phyloP scores from a whole-genome alignment of 2,113 vertebrate genomes.

The Rhinolophus sinicus region DNA sequence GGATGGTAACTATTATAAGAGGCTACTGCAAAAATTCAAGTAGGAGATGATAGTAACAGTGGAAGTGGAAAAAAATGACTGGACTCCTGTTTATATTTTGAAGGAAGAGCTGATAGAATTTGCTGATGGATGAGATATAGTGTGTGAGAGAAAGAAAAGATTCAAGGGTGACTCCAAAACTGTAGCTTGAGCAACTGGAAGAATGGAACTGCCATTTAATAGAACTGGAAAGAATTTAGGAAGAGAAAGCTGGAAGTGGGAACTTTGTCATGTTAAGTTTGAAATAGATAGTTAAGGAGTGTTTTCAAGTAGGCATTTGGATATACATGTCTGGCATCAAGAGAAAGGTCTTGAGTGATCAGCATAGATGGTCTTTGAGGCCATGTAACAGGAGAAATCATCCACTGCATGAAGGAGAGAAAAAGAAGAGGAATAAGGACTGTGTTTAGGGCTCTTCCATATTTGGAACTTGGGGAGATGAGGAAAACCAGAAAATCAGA shows the following conservation, averaged over 20 bases:
- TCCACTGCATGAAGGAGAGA: not conserved
- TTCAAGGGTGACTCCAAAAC: not conserved
- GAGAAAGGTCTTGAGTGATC: not conserved
- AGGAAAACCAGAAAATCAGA: not conserved
- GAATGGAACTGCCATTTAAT: not conserved
- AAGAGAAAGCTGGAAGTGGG: not conserved
- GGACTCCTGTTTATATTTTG: not conserved
- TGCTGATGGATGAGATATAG: not conserved
- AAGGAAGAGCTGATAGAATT: not conserved
- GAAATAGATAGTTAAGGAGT: not conserved
- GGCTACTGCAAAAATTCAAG: not conserved
- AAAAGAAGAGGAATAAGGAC: not conserved
- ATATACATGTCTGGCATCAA: not conserved
- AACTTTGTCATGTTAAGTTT: not conserved
- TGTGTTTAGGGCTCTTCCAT: not conserved
- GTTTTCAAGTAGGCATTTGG: not conserved
- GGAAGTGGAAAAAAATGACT: not conserved
- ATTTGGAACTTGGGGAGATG: not conserved
- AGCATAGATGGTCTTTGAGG: not conserved
- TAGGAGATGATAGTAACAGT: not conserved
- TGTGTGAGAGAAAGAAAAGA: not conserved
- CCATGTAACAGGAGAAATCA: not conserved
- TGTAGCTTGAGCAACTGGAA: not conserved
- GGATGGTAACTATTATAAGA: not conserved
- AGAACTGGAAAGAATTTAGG: not conserved